A percentile compares a stretch with the other conserved stretches of the same genome.
Conservation (phyloP, 2,113 vertebrate species). For the Clinocottus analis region DNA sequence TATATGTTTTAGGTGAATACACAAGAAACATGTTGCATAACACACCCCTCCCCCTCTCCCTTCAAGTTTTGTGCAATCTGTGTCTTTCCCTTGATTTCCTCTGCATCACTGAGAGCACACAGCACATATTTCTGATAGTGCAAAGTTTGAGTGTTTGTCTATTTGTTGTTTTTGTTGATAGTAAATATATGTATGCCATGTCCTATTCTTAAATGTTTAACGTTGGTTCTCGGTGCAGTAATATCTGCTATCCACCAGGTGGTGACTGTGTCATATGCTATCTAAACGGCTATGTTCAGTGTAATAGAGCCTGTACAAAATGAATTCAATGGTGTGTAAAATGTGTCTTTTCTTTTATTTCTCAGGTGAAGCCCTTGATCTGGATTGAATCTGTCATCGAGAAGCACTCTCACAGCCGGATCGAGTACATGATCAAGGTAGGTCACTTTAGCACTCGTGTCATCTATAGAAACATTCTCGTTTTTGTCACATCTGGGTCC, state of each 20-base stretch:
- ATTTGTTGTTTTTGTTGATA: not conserved
- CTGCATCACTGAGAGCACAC: not conserved
- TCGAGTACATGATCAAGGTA: constrained; percentile 99
- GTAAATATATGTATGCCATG: not conserved
- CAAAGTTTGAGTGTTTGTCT: not conserved
- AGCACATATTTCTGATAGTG: not conserved
- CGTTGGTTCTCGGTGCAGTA: constrained; percentile 29
- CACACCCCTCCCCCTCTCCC: not conserved
- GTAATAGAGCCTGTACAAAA: not conserved
- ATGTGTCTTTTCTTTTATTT: constrained; percentile 32
- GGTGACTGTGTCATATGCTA: constrained; percentile 34
- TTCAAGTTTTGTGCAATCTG: constrained; percentile 6
- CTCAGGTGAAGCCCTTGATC: constrained; percentile 95
- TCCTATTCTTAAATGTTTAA: not conserved
- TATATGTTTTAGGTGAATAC: not conserved
- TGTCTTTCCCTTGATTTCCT: constrained; percentile 35
- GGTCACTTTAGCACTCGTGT: constrained; percentile 6
- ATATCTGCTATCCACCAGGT: constrained; percentile 33
- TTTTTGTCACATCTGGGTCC: not conserved
- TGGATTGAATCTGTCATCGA: constrained; percentile 99
- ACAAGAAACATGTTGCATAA: constrained; percentile 19
- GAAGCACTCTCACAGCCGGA: constrained; percentile 98
- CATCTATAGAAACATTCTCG: not conserved
- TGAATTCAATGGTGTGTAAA: not conserved
- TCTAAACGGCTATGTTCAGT: not conserved